Base-by-base conservation (phyloP, 2,113 vertebrate species). In the Muscicapa adusta region DNA sequence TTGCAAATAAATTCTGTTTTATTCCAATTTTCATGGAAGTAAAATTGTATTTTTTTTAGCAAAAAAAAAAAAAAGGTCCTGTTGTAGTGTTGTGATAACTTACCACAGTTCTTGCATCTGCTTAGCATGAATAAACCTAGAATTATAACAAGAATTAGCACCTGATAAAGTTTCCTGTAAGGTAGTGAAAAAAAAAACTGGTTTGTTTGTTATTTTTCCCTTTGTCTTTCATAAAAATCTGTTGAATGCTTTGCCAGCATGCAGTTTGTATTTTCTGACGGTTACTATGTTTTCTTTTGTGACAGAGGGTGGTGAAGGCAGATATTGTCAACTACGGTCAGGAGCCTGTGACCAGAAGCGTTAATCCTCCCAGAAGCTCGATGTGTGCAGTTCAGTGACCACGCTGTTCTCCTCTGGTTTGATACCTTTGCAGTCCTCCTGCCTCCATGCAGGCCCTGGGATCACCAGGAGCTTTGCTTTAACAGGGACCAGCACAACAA, bases 251-350 rank as follows among this genome's bases (percentile, higher is more conserved):
- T 90, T 93, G 45, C 58, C 62, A 87, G 29, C 29, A 57, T 54
- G 88, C 92, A 73, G 70, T 53, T 81, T 80, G 20, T 33, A 28
- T 65, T 89, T 91, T 89, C 93, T 94, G 92, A 96, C 96, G 95
- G 93, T 96, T 92, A 62, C 87, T 96, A 26, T 98, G 82, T 93
- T 97, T 97, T 97, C 68, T 97, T 96, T 97, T 85, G 19, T 95
- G 89, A 82, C 98, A 99, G 99, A 98, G 98, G 15, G 99, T 99
- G 98, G 99, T 99, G 97, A 99, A 99, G 96, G 99, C 99, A 67
- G 99, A 99, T 96, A 99, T 99, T 95, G 99, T 99, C 96, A 99
- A 99, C 98, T 99, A 99, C 99, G 99, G 98, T 96, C 99, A 99
- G 97, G 99, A 99, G 87, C 98, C 98, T 11, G 95, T 98, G 97